These are phyloP conservation scores for Fringilla coelebs DNA, from an alignment of 2,797 vertebrate species.

Conservation along the genomic window DNA sequence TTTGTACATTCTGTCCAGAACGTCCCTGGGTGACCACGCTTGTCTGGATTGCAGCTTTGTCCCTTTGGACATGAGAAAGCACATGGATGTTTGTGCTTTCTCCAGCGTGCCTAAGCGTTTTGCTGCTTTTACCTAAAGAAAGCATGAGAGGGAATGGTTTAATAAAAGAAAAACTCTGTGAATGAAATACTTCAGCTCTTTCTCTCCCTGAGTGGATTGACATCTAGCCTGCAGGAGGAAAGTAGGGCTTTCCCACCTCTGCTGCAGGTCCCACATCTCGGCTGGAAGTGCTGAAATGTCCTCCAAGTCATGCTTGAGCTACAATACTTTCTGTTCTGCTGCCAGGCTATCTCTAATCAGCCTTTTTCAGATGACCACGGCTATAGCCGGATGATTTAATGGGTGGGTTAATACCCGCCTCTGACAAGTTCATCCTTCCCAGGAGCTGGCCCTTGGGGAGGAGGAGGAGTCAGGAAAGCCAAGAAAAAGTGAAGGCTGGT, in stretches of 20 bases:
- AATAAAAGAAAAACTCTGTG: not conserved
- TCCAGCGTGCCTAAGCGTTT: not conserved
- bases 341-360: not conserved
- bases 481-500: not conserved
- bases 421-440: not conserved
- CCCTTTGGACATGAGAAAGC: not conserved
- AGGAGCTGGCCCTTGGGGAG: not conserved
- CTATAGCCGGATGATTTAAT: not conserved
- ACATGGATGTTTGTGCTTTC: not conserved
- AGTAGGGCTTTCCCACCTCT: not conserved
- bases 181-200: not conserved
- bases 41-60: not conserved
- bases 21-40: not conserved
- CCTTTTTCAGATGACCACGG: not conserved
- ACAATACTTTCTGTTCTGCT: not conserved
- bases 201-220: not conserved
- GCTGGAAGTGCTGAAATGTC: not conserved
- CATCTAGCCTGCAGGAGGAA: not conserved
- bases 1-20: not conserved
- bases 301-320: not conserved
- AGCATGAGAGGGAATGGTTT: not conserved
- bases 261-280: accelerated
- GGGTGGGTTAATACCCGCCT: not conserved
- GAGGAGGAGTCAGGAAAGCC: not conserved
- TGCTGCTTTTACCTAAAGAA: not conserved